Evolutionary conservation across 2,888 invertebrate species (phyloP), one percentile per base, ranked within the genome.

Genomic region (Bellardia pandia): DNA sequence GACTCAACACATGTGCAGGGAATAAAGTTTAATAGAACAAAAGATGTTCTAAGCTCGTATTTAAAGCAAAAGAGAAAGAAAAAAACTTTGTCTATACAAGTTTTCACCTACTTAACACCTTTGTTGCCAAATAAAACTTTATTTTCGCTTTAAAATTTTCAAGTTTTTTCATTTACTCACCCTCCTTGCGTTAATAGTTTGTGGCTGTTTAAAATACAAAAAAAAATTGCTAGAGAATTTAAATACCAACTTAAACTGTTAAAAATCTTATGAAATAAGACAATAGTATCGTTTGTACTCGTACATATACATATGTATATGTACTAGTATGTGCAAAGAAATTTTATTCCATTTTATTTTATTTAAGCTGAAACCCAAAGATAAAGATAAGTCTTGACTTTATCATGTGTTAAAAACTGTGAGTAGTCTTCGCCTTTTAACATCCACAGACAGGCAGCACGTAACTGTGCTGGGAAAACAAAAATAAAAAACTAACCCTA

Each of bases 81-180:
- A 66, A 37, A 74, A 85, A 87, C 77, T 87, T 86, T 69, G 77
- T 77, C 83, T 84, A 60, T 71, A 62, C 68, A 62, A 74, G 83
- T 88, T 88, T 84, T 83, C 88, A 88, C 84, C 89, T 88, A 88
- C 88, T 89, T 88, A 89, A 86, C 88, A 89, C 88, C 88, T 89
- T 77, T 77, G 68, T 76, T 76, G 80, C 56, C 64, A 75, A 81
- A 74, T 74, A 75, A 86, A 86, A 74, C 76, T 82, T 68, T 74
- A 77, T 51, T 75, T 84, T 79, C 76, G 64, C 71, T 83, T 86
- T 83, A 72, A 51, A 45, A 75, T 48, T 66, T 48, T 68, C 33
- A 53, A 16, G 16, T 51, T 71, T 51, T 71, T 71, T 71, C 14
- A 53, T 69, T 58, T 23, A 45, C 16, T 33, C 33, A 8, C 45